Base-by-base conservation (phyloP, 2,797 vertebrate species). In the Neoniphon sammara region DNA sequence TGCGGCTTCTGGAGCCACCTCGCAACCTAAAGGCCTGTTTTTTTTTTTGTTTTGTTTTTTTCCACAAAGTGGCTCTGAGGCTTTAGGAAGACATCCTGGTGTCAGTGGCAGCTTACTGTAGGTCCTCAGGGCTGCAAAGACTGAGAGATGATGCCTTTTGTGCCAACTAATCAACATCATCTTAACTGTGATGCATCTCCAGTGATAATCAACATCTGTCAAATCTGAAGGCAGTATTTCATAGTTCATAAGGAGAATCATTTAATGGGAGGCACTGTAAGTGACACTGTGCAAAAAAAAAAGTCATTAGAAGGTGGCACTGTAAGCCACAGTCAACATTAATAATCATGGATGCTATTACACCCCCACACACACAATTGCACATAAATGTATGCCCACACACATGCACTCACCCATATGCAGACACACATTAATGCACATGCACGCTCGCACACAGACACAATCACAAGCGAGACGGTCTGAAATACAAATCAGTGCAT, bases 1-100 rank as follows among this genome's bases (percentile, higher is more conserved):
- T 7, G 54, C 61, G 62, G 70, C 47, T 73, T 81, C 55, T 49
- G 57, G 79, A 77, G 71, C 85, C 74, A 73, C 83, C 75, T 79
- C 25, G 55, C 67, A 76, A 46, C 56, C 72, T 14, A 0, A n/a
- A 56, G 57, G 64, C 4, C 71, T 78, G 70, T 78, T 80, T 70
- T 44, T 21, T 5, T 25, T 27, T 55, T 15, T 14, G 11, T 3
- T 2, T 39, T n/a, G n/a, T 27, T 27, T 27, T 27, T 27, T 4
- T 27, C 4, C 25, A 27, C 25, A 12, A 47, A n/a, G 21, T 14
- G 23, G 55, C 15, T 9, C 25, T 18, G 55, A 34, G 55, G 55
- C 55, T 1, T 10, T 4, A 11, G 9, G 18, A 27, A 27, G 53
- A 27, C n/a, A 10, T 54, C 52, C 52, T 54, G 9, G 9, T 55